These are phyloP conservation scores for Scleropages formosus DNA, from an alignment of 2,797 vertebrate species.

Conservation along the genomic window DNA sequence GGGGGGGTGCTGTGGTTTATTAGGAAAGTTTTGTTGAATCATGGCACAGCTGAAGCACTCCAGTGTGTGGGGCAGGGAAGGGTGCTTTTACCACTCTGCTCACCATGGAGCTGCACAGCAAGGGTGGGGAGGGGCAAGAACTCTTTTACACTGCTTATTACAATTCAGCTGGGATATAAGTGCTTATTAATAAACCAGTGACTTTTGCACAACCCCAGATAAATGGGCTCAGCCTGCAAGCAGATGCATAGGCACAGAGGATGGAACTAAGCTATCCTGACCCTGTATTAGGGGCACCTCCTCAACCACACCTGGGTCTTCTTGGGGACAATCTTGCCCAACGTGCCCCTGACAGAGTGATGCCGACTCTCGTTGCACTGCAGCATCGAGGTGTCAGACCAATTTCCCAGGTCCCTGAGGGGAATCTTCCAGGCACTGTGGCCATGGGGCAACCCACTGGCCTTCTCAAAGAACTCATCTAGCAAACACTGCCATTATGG, in stretches of 20 bases:
- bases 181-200: conserved; percentile 49
- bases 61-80: too few species aligned
- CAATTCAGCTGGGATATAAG: conserved; percentile 55
- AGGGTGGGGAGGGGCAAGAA: conserved; percentile 33
- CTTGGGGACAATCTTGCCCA: background rate
- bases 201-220: conserved; percentile 54
- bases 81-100: background rate
- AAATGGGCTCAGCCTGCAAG: conserved; percentile 59
- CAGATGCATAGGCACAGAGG: conserved; percentile 39
- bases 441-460: conserved; percentile 34
- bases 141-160: conserved; percentile 52
- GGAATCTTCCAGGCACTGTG: conserved; percentile 20
- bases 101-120: conserved; percentile 43
- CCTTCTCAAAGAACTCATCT: too few species aligned
- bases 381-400: conserved; percentile 47
- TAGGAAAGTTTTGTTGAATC: too few species aligned
- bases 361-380: background rate
- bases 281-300: too few species aligned
- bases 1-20: conserved; percentile 13
- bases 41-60: too few species aligned
- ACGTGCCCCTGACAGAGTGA: conserved; percentile 1
- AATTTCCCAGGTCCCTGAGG: conserved; percentile 32
- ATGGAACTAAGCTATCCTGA: too few species aligned
- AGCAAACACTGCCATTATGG: too few species aligned
- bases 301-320: background rate